Percentiles rank a stretch among this genome's conserved stretches.
Evolutionary conservation across 2,113 vertebrate genomes (phyloP).

Genomic region (Varanus komodoensis): DNA sequence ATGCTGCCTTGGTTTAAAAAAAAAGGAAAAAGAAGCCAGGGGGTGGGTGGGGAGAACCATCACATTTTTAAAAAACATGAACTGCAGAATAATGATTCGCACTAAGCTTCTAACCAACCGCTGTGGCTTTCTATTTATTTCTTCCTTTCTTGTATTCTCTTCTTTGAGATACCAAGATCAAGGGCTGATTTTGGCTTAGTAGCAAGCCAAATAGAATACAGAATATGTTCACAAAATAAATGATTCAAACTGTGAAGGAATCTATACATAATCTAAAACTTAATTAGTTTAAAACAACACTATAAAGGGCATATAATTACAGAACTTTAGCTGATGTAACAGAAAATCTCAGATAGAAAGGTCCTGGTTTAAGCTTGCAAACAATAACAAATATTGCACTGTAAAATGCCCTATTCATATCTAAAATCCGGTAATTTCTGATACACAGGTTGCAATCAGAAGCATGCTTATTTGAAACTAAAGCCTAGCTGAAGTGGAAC

Average conservation of each 20-base stretch:
- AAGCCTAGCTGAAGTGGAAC: not conserved
- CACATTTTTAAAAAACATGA: constrained; percentile 12
- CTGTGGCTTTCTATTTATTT: not conserved
- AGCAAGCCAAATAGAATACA: not conserved
- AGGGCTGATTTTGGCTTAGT: not conserved
- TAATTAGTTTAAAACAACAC: not conserved
- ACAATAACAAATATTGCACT: not conserved
- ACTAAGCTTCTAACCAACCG: not conserved
- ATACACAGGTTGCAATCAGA: not conserved
- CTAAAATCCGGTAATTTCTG: not conserved
- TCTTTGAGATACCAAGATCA: not conserved
- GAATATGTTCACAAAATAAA: not conserved
- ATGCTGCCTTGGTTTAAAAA: constrained; percentile 52
- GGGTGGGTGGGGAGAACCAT: not conserved
- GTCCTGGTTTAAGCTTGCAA: not conserved
- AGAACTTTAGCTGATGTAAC: not conserved
- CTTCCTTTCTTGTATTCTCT: constrained; percentile 8
- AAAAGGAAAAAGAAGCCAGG: not conserved
- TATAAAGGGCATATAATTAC: not conserved
- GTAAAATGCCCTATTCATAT: not conserved
- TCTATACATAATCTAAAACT: not conserved
- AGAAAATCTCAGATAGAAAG: constrained; percentile 1
- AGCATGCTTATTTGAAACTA: not conserved
- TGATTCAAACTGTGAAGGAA: constrained; percentile 2
- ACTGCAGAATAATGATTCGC: not conserved